phyloP scores from a whole-genome alignment of 2,888 invertebrate genomes.

The Leptopterna dolabrata region DNA sequence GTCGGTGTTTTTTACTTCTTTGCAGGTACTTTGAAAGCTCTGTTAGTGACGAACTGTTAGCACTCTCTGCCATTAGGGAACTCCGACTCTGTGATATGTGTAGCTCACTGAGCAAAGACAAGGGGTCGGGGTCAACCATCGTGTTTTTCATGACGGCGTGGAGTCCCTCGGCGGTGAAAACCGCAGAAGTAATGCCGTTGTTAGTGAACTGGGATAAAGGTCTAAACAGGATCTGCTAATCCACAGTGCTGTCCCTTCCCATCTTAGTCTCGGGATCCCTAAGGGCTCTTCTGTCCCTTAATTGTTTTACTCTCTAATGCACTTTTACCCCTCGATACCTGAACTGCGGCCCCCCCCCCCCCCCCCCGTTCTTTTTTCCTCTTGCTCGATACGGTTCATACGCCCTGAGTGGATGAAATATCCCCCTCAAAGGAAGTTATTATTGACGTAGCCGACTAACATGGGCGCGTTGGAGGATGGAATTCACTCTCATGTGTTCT shows the following conservation, averaged over 20 bases:
- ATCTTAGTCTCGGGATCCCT: neutral
- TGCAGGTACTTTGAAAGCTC: no score
- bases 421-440: constrained; percentile 6
- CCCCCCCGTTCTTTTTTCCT: neutral
- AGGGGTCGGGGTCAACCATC: neutral
- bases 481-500: neutral
- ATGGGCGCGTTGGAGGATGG: neutral
- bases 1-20: no score
- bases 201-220: constrained; percentile 7
- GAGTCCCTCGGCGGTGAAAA: neutral
- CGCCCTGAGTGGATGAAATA: neutral
- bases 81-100: no score
- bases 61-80: no score
- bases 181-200: neutral
- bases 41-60: no score
- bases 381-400: neutral
- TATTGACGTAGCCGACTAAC: neutral
- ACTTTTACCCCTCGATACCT: constrained; percentile 11
- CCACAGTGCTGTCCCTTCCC: neutral
- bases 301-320: constrained; percentile 2
- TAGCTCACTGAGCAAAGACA: neutral
- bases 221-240: constrained; percentile 3
- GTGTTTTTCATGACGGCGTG: neutral
- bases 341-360: neutral
- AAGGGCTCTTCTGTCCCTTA: neutral